Evolutionary conservation across 2,888 invertebrate genomes (phyloP), one percentile per base, ranked within the genome.

Genomic region (Bombyx huttoni): DNA sequence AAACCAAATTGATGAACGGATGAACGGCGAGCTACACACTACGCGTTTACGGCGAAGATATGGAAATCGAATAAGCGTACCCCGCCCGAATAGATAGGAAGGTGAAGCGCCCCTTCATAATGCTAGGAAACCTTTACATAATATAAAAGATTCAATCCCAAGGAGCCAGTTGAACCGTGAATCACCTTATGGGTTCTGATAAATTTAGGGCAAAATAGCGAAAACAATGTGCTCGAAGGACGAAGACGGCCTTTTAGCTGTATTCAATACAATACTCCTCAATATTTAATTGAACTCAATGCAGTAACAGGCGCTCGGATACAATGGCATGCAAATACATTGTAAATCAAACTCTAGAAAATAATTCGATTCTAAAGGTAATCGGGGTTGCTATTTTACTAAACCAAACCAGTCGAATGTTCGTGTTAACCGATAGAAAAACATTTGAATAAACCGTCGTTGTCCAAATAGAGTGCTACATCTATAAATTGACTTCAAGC

Each of bases 151-250:
- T 46, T 49, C 33, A 33, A 34, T 40, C 47, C 48, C 45, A 51
- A 48, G 49, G 49, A 49, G 35, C 13, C 48, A 40, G 34, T 50
- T 48, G 52, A 49, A 49, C 49, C 51, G 54, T 54, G 51, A 56
- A 54, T 56, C 56, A 56, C 52, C 49, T 33, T 33, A 52, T 52
- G 48, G 51, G 52, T 52, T 35, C 49, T 53, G 55, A 53, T 52
- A 56, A 52, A 56, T 51, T 51, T 48, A 50, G 40, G 40, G 34
- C 47, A 34, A 49, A 52, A 52, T 51, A 51, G 46, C 51, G 52
- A 56, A 51, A 54, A 56, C 52, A 54, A 54, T 52, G 49, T 34
- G n/a, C 47, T 45, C 35, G 13, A 13, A 45, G 46, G 48, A 50
- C 46, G 47, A 12, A 13, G 46, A 40, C 40, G 40, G 12, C 40